phyloP scores from a whole-genome alignment of 2,888 invertebrate species.

The Julus scandinavius region DNA sequence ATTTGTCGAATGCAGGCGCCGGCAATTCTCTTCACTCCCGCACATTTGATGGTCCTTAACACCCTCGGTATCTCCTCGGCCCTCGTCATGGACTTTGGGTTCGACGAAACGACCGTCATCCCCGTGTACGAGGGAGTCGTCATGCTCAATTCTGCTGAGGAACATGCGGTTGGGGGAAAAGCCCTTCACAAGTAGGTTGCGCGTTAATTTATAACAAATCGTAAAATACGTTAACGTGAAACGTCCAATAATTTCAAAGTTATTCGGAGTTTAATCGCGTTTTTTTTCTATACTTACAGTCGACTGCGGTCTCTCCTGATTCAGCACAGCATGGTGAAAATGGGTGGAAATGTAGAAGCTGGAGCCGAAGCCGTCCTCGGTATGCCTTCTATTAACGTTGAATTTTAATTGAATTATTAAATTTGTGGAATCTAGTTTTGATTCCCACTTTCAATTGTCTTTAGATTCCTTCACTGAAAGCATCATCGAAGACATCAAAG shows the following conservation, averaged over 20 bases:
- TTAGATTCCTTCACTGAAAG: conserved; percentile 63
- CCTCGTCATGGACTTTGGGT: conserved; percentile 88
- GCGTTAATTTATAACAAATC: too few relatives aligned
- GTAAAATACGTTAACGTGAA: conserved; percentile 50
- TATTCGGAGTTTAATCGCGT: too few relatives aligned
- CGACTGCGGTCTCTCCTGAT: conserved; percentile 48
- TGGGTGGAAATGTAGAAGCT: conserved; percentile 50
- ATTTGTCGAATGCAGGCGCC: conserved; percentile 71
- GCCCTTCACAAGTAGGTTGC: conserved; percentile 68
- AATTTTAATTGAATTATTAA: too few relatives aligned
- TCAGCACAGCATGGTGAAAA: conserved; percentile 47
- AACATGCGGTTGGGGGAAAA: conserved; percentile 80
- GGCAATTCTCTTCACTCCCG: conserved; percentile 83
- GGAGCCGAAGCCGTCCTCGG: conserved; percentile 51
- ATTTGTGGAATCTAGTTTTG: too few relatives aligned
- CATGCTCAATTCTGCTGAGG: conserved; percentile 83
- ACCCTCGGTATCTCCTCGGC: conserved; percentile 84
- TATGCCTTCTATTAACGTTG: too few relatives aligned
- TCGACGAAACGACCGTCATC: conserved; percentile 81
- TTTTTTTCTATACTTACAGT: not conserved
- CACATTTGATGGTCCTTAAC: conserved; percentile 83
- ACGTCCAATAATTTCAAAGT: too few relatives aligned
- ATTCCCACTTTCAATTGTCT: too few relatives aligned
- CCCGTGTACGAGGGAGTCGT: conserved; percentile 90
- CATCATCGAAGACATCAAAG: conserved; percentile 80